phyloP scores from a whole-genome alignment of 2,888 invertebrate genomes.

The Melanostoma mellinum region DNA sequence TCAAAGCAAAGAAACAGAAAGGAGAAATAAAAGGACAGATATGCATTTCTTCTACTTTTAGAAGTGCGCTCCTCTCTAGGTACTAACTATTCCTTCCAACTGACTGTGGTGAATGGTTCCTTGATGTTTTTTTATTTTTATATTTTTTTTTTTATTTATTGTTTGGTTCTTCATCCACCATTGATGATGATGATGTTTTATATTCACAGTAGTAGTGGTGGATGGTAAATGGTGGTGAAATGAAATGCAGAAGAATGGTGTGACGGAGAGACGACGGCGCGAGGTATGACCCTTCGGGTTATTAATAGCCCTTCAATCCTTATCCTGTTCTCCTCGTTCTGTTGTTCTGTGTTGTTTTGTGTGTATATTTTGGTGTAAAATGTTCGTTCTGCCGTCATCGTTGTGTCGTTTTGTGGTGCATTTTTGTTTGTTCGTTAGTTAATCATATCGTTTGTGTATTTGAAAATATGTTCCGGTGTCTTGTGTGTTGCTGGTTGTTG shows the following conservation, averaged over 20 bases:
- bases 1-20: slow-evolving; percentile 6
- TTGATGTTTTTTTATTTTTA: background rate
- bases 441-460: slow-evolving; percentile 73
- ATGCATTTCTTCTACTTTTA: slow-evolving; percentile 16
- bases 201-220: slow-evolving; percentile 44
- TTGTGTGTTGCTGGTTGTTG: slow-evolving; percentile 38
- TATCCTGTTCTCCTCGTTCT: slow-evolving; percentile 70
- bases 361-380: slow-evolving; percentile 73
- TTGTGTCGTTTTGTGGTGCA: slow-evolving; percentile 73
- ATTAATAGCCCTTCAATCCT: slow-evolving; percentile 73
- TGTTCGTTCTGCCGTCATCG: slow-evolving; percentile 73
- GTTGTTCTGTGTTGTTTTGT: slow-evolving; percentile 62
- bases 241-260: slow-evolving; percentile 72
- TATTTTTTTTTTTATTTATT: slow-evolving; percentile 1
- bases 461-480: slow-evolving; percentile 72
- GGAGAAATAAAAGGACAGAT: slow-evolving; percentile 22
- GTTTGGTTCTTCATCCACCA: slow-evolving; percentile 32
- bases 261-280: slow-evolving; percentile 58
- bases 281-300: slow-evolving; percentile 73
- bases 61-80: slow-evolving; percentile 21
- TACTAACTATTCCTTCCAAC: slow-evolving; percentile 40
- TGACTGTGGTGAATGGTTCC: slow-evolving; percentile 60
- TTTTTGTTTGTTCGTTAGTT: slow-evolving; percentile 73
- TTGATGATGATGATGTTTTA: slow-evolving; percentile 34
- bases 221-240: slow-evolving; percentile 69